Conservation (phyloP, 2,113 vertebrate genomes). For the Ceyx melanurus region DNA sequence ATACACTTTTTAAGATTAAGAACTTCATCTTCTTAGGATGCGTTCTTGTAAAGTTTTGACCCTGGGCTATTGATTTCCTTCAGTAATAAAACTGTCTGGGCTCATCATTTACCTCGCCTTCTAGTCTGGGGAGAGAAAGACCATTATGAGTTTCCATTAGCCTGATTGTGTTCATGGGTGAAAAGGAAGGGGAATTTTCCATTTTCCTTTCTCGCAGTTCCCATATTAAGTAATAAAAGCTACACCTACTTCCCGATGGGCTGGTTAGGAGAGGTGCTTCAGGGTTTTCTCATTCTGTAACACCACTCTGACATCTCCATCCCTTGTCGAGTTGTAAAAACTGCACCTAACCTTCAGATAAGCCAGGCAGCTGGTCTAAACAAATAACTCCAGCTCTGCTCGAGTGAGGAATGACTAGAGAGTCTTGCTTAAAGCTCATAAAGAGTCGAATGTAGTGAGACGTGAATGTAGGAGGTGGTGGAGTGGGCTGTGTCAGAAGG, state of each 20-base stretch:
- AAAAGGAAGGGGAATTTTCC: slow-evolving; percentile 24
- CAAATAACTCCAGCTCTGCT: neutral
- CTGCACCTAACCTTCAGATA: neutral
- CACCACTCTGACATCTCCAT: neutral
- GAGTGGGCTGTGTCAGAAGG: neutral
- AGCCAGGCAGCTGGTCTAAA: neutral
- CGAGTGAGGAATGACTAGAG: neutral
- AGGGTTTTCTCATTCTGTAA: neutral
- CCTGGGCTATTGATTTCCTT: slow-evolving; percentile 39
- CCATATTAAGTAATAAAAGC: neutral
- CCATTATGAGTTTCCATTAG: slow-evolving; percentile 16
- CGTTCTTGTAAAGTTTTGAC: slow-evolving; percentile 46
- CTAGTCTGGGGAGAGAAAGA: neutral
- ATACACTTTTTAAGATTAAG: slow-evolving; percentile 30
- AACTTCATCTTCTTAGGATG: slow-evolving; percentile 21
- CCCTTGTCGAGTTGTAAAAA: neutral
- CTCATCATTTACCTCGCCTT: neutral
- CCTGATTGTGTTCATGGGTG: neutral
- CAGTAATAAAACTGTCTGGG: slow-evolving; percentile 7
- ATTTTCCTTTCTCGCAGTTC: neutral
- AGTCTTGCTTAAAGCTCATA: neutral
- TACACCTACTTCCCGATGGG: neutral
- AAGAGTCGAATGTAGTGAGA: neutral
- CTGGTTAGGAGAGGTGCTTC: neutral
- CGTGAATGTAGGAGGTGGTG: fast-evolving